Percentiles rank a stretch among this genome's conserved stretches.
These are phyloP conservation scores for Borostomias antarcticus DNA, from an alignment of 2,797 vertebrate genomes.

Conservation along the genomic window DNA sequence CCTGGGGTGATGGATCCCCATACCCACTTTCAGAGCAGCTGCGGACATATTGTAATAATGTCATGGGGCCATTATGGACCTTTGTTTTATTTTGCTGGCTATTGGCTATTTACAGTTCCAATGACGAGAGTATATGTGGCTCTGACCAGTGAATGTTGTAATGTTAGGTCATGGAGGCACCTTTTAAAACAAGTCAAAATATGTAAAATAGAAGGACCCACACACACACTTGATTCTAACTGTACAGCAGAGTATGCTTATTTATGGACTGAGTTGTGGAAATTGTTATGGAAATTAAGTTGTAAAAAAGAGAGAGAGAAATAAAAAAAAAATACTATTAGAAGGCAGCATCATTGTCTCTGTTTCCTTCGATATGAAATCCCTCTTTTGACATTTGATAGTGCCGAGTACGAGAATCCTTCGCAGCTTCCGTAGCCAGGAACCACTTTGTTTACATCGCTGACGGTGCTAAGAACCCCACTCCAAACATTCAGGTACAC, in stretches of 20 bases:
- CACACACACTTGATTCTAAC: background rate
- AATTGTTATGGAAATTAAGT: background rate
- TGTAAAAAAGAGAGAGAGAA: too few species aligned
- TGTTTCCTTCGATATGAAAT: background rate
- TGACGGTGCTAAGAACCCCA: background rate
- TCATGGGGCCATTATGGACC: background rate
- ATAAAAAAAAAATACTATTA: too few species aligned
- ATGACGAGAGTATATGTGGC: background rate
- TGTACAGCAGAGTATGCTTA: background rate
- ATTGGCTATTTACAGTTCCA: background rate
- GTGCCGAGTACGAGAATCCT: background rate
- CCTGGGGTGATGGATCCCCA: background rate
- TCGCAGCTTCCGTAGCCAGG: conserved; percentile 8
- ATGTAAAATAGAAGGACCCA: background rate
- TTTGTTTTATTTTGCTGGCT: too few species aligned
- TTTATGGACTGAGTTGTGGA: background rate
- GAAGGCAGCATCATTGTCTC: too few species aligned
- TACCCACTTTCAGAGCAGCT: conserved; percentile 36
- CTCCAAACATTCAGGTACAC: background rate
- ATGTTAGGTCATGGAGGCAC: background rate
- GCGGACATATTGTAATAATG: too few species aligned
- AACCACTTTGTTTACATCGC: conserved; percentile 8
- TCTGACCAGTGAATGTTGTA: background rate
- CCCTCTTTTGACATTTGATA: background rate
- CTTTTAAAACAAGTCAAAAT: background rate